Percentiles rank a stretch among this genome's conserved stretches.
Conservation (phyloP, 2,888 invertebrate genomes). For the Drosophila setosimentum region DNA sequence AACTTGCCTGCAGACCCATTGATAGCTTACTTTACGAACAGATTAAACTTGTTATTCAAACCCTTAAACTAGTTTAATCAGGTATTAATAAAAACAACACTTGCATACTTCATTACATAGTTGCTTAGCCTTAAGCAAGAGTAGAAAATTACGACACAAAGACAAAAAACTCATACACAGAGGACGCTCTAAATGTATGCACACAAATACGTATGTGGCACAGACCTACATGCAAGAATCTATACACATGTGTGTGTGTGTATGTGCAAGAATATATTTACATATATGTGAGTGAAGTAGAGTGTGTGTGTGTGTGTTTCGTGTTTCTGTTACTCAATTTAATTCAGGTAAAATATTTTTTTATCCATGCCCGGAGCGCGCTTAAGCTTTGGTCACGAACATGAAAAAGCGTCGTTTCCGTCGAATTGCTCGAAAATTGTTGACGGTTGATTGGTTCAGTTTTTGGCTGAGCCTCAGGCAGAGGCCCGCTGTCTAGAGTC, state of each 20-base stretch:
- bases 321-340: conserved; percentile 83
- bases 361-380: conserved; percentile 50
- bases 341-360: conserved; percentile 82
- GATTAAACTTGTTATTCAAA: neutral
- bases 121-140: conserved; percentile 8
- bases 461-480: conserved; percentile 48
- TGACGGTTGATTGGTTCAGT: conserved; percentile 78
- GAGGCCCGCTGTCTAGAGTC: conserved; percentile 52
- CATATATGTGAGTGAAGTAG: neutral
- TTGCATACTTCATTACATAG: neutral
- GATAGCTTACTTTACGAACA: neutral
- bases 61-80: neutral
- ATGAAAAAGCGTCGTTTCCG: conserved; percentile 76
- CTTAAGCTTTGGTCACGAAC: conserved; percentile 78
- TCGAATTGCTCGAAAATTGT: conserved; percentile 76
- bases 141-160: conserved; percentile 33
- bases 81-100: neutral
- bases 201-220: conserved; percentile 9
- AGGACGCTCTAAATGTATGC: conserved; percentile 3
- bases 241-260: neutral
- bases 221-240: conserved; percentile 22
- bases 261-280: conserved; percentile 9
- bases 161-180: conserved; percentile 23
- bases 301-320: conserved; percentile 44
- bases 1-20: neutral